Evolutionary conservation across 2,113 vertebrate species (phyloP), one percentile per base, ranked within the genome.

Genomic region (Raphicerus campestris): DNA sequence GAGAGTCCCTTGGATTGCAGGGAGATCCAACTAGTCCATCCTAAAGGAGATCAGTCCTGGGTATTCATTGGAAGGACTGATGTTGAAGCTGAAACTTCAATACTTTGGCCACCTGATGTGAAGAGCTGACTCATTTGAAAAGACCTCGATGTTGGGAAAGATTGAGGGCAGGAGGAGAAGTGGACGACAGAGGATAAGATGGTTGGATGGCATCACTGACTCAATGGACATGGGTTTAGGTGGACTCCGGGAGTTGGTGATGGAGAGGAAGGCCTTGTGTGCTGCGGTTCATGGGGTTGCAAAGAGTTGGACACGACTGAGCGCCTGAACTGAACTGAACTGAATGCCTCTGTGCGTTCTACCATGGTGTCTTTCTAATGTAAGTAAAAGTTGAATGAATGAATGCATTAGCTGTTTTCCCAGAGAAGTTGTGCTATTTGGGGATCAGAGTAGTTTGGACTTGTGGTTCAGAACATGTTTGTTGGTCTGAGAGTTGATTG

Each of bases 341-440:
- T 20, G 63, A 35, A 45, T 95, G 28, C 4, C 61, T 95, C n/a
- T 45, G 73, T 77, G 16, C 75, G 53, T 42, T 56, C 49, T 87
- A 3, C 35, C 13, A 3, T 88, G 42, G 85, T 95, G 39, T 26
- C 47, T 93, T 91, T 87, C 47, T 49, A 7, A 22, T 47, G 9
- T 84, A 77, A 78, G 53, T 49, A 70, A n/a, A 53, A 70, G 47
- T 75, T 49, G 81, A 85, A 26, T 66, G 83, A 82, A 53, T 81
- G 78, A 91, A 84, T 93, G 51, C 9, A 2, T 66, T 39, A 55
- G 94, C 28, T 47, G 30, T 93, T 94, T 95, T 60, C 22, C 45
- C 61, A 73, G 89, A 88, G 89, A 96, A 42, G n/a, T 78, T 91
- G 56, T n/a, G 89, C 58, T n/a, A 24, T 87, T 97, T 94, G 16